Base-by-base conservation (phyloP, 2,113 vertebrate species). In the Pedetes capensis region DNA sequence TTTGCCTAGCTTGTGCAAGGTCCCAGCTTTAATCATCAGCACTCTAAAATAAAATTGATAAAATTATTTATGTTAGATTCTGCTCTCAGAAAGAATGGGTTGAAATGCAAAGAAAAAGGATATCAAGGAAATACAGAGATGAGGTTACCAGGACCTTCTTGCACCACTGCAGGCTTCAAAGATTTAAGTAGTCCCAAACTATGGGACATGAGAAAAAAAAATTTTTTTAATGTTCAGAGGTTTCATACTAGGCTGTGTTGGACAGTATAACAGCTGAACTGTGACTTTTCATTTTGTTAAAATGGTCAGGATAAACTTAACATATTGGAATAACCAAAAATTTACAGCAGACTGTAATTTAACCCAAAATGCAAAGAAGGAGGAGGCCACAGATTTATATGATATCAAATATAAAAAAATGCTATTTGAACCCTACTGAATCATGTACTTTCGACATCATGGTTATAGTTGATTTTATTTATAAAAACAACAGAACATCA, bases 91-190 rank as follows among this genome's bases (percentile, higher is more conserved):
- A n/a, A n/a, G n/a, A n/a, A n/a, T n/a, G n/a, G n/a, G n/a, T n/a
- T n/a, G n/a, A n/a, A n/a, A n/a, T n/a, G n/a, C n/a, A n/a, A n/a
- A 1, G 1, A 8, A 79, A 75, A 39, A 3, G 1, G 2, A 18
- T 66, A 49, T 76, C 9, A 93, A 32, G 32, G 20, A 27, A 55
- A 37, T 32, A 74, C 2, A 51, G 13, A 69, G 18, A 44, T 34
- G 23, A 63, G 6, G 2, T 39, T 49, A 47, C 2, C 12, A 87
- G 29, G 3, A 18, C 10, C 4, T 18, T 81, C 29, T 44, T 64
- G 2, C 7, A 66, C 5, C 12, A 16, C 1, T 34, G 1, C 8
- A 32, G 37, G 2, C 6, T 53, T 9, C 8, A 13, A 18, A 42
- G 7, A 82, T 7, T 39, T 9, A 59, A n/a, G 34, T 6, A 27